Evolutionary conservation across 2,888 invertebrate species (phyloP).

Genomic region (Euclidia mi): DNA sequence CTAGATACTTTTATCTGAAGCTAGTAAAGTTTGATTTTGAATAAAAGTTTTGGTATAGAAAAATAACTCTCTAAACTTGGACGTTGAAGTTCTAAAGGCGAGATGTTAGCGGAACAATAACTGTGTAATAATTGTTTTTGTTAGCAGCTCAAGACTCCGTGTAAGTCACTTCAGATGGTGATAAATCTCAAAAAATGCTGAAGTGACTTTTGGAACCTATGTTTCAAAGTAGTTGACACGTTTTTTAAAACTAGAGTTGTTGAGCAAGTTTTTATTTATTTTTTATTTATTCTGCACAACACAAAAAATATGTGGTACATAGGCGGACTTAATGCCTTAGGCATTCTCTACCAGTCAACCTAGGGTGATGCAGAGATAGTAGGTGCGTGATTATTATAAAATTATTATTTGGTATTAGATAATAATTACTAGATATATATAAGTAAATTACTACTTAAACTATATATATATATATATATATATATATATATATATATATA

Average conservation of each 20-base stretch:
- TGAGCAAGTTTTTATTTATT: too few species aligned
- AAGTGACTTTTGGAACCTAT: conserved; percentile 11
- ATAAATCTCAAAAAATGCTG: conserved; percentile 34
- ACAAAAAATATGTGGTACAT: too few species aligned
- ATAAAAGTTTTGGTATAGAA: conserved; percentile 62
- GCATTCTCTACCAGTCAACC: too few species aligned
- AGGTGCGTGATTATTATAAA: too few species aligned
- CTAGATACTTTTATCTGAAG: conserved; percentile 20
- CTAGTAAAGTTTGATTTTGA: conserved; percentile 56
- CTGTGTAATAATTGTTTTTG: conserved; percentile 51
- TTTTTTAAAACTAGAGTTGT: background rate
- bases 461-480: too few species aligned
- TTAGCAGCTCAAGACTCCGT: conserved; percentile 21
- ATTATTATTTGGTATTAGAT: too few species aligned
- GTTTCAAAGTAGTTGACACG: background rate
- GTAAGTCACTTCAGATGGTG: conserved; percentile 21
- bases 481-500: too few species aligned
- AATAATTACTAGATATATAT: too few species aligned
- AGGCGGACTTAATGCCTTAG: too few species aligned
- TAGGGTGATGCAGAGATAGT: too few species aligned
- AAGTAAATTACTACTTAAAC: too few species aligned
- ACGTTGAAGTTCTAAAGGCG: conserved; percentile 37
- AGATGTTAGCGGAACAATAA: conserved; percentile 52
- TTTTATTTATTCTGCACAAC: too few species aligned
- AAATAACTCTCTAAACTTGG: conserved; percentile 58